Percentiles rank a stretch among this genome's conserved stretches.
phyloP scores from a whole-genome alignment of 2,888 invertebrate species.

The Monopis laevigella region DNA sequence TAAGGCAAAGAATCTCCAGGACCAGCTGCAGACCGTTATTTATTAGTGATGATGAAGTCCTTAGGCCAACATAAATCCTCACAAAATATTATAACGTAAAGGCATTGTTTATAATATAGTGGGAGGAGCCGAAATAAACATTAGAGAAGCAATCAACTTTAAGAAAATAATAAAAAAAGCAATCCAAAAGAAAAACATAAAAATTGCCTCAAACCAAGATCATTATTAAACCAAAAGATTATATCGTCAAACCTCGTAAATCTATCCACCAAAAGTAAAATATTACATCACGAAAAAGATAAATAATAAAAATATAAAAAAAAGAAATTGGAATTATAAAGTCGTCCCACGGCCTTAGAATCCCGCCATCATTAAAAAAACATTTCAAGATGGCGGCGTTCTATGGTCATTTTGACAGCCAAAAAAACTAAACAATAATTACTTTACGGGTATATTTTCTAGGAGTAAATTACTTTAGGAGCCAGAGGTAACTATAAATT shows the following conservation, averaged over 20 bases:
- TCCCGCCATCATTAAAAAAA: conserved; percentile 17
- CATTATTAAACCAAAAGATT: background rate
- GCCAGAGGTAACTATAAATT: conserved; percentile 28
- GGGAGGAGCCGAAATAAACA: too few relatives aligned
- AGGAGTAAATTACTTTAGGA: conserved; percentile 40
- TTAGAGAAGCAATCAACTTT: too few relatives aligned
- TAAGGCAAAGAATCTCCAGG: too few relatives aligned
- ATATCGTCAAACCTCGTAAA: conserved; percentile 1
- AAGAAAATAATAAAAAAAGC: too few relatives aligned
- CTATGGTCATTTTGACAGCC: conserved; percentile 8
- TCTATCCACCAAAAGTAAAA: conserved; percentile 8
- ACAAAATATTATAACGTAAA: too few relatives aligned
- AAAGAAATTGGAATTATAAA: conserved; percentile 51
- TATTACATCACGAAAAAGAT: conserved; percentile 10
- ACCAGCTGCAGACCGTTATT: too few relatives aligned
- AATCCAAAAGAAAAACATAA: too few relatives aligned
- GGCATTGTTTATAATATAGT: too few relatives aligned
- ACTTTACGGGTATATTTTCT: conserved; percentile 38
- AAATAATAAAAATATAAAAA: conserved; percentile 21
- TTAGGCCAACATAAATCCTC: too few relatives aligned
- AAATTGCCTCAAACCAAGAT: background rate
- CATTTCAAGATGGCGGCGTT: conserved; percentile 40
- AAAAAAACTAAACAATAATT: conserved; percentile 37
- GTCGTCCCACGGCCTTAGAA: conserved; percentile 49
- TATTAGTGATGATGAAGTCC: too few relatives aligned